These are phyloP conservation scores for Cochlearius cochlearius DNA, from an alignment of 2,113 vertebrate genomes.

Conservation along the genomic window DNA sequence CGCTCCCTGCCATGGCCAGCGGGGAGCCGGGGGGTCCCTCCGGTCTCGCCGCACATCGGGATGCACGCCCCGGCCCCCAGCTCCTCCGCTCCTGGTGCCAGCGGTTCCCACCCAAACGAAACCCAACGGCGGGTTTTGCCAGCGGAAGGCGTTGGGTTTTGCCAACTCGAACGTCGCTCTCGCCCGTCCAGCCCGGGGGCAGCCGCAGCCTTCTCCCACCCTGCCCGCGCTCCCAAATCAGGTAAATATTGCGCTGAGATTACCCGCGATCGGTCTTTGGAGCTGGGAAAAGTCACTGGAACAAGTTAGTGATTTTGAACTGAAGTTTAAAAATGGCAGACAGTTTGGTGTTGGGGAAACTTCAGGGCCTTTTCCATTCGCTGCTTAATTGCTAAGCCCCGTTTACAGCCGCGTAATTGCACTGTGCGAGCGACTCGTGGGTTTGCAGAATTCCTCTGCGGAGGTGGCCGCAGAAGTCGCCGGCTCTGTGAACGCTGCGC, in stretches of 20 bases:
- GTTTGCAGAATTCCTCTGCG: neutral
- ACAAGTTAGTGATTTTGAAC: neutral
- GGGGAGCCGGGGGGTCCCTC: neutral
- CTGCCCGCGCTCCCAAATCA: too few species aligned
- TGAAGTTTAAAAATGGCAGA: neutral
- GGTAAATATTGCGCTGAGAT: neutral
- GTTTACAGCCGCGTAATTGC: neutral
- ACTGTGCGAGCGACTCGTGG: too few species aligned
- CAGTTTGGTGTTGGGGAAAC: too few species aligned
- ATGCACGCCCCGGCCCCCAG: neutral
- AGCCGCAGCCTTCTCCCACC: neutral
- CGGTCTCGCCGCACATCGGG: fast-evolving
- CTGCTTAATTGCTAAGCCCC: neutral
- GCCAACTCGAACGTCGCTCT: fast-evolving
- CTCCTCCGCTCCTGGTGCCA: fast-evolving
- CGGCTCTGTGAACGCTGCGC: neutral
- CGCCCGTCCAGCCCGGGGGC: fast-evolving
- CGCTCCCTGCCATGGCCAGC: neutral
- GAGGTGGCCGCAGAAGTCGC: neutral
- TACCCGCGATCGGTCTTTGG: fast-evolving
- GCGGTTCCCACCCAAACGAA: neutral
- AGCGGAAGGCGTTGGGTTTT: neutral
- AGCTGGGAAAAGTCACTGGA: neutral
- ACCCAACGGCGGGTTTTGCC: fast-evolving
- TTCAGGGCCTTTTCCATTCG: neutral